Evolutionary conservation across 2,888 invertebrate species (phyloP).

Genomic region (Blastobasis lacticolella): DNA sequence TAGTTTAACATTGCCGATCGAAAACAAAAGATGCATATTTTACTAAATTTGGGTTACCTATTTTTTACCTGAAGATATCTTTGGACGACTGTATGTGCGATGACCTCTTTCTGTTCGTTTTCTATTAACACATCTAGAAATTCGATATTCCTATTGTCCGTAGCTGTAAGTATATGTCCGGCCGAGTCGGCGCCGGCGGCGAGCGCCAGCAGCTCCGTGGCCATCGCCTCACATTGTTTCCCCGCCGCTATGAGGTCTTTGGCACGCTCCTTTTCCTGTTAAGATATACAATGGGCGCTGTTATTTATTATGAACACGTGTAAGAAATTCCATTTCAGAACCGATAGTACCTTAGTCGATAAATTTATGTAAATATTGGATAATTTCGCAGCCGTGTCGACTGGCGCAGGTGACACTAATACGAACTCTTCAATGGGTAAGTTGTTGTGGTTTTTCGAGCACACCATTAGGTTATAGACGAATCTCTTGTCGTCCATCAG

Average conservation of each 20-base stretch:
- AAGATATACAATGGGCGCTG: conserved; percentile 20
- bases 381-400: conserved; percentile 98
- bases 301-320: conserved; percentile 2
- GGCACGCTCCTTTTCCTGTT: conserved; percentile 95
- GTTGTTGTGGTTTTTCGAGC: conserved; percentile 96
- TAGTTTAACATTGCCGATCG: not conserved
- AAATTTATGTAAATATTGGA: conserved; percentile 92
- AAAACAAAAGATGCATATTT: conserved; percentile 1
- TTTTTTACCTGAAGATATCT: conserved; percentile 92
- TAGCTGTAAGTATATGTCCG: conserved; percentile 94
- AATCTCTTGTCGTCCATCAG: conserved; percentile 99
- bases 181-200: conserved; percentile 97
- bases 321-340: not conserved
- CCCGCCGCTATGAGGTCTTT: conserved; percentile 97
- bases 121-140: conserved; percentile 98
- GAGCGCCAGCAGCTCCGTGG: conserved; percentile 94
- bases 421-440: conserved; percentile 98
- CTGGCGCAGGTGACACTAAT: conserved; percentile 98
- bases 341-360: conserved; percentile 81
- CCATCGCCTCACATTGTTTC: conserved; percentile 98
- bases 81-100: conserved; percentile 97
- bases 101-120: conserved; percentile 98
- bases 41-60: conserved; percentile 63
- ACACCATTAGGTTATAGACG: conserved; percentile 98
- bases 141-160: conserved; percentile 94